Percentiles rank a stretch among this genome's conserved stretches.
These are phyloP conservation scores for Podarcis cretensis DNA, from an alignment of 2,113 vertebrate species.

Conservation along the genomic window DNA sequence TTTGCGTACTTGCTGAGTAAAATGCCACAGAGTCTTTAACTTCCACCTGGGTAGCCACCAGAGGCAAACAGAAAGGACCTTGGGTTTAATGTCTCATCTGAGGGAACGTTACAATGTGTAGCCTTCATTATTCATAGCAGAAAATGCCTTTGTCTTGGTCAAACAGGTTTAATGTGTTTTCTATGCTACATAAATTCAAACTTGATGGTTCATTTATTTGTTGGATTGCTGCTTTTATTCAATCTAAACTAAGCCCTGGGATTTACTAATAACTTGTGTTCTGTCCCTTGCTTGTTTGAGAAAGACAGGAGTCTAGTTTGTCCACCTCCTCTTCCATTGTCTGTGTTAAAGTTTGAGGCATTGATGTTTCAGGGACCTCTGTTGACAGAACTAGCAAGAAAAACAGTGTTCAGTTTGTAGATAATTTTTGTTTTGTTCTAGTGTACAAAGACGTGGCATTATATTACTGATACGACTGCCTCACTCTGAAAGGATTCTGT, in stretches of 20 bases:
- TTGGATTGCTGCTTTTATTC: constrained; percentile 81
- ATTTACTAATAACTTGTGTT: constrained; percentile 81
- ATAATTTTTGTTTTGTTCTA: constrained; percentile 47
- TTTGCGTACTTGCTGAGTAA: constrained; percentile 54
- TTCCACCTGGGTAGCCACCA: constrained; percentile 73
- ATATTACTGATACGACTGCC: constrained; percentile 54
- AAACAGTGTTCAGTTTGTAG: constrained; percentile 54
- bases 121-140: constrained; percentile 83
- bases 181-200: constrained; percentile 86
- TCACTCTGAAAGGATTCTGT: constrained; percentile 51
- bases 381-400: constrained; percentile 27
- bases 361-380: constrained; percentile 61
- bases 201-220: constrained; percentile 84
- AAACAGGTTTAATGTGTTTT: constrained; percentile 84
- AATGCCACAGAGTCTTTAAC: constrained; percentile 55
- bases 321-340: constrained; percentile 62
- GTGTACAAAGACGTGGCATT: constrained; percentile 26
- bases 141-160: constrained; percentile 84
- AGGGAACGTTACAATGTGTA: constrained; percentile 74
- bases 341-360: constrained; percentile 46
- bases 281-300: constrained; percentile 77
- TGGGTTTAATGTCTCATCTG: constrained; percentile 76
- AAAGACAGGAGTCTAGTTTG: constrained; percentile 61
- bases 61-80: constrained; percentile 78
- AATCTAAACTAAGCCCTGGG: constrained; percentile 80